Evolutionary conservation across 2,113 vertebrate species (phyloP), one percentile per base, ranked within the genome.

Genomic region (Cromileptes altivelis): DNA sequence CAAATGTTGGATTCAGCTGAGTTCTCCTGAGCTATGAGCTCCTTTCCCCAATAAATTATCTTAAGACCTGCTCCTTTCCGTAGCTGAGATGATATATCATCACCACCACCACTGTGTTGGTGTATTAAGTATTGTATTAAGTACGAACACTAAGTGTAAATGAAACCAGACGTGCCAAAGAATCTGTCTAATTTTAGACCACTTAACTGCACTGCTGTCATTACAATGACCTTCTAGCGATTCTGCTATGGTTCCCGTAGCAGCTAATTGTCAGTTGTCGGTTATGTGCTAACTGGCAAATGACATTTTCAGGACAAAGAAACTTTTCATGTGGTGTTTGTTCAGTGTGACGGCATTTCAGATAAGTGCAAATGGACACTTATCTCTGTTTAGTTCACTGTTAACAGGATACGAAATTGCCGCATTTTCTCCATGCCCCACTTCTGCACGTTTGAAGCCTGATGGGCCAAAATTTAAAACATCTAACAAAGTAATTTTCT

Each of bases 161-260:
- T 80, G 70, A 80, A 86, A 53, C 74, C 86, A 81, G 75, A 65
- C 61, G 33, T 37, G 75, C 37, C 60, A 80, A 80, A 63, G 74
- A 87, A 87, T 72, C 8, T 0, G 53, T 65, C 85, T 92, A 93
- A 90, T 89, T 89, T 91, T 92, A 93, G 84, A 81, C 42, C 52
- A 6, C 53, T 85, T 57, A 50, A 33, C 65, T 81, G 80, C 90
- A 82, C 49, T 70, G 83, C 81, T 88, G 73, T 82, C 88, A 70
- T 77, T 78, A 85, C 85, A 49, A 74, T 62, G 85, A 56, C 85
- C 82, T 87, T 65, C 63, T 75, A 17, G 21, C 18, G 18, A 72
- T 81, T 78, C 72, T 65, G 76, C 71, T 70, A 0, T 55, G 58
- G 42, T 21, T 83, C 53, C 78, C 47, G 67, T 21, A 30, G 79